Conservation (phyloP, 2,797 vertebrate species). For the Sibirionetta formosa region DNA sequence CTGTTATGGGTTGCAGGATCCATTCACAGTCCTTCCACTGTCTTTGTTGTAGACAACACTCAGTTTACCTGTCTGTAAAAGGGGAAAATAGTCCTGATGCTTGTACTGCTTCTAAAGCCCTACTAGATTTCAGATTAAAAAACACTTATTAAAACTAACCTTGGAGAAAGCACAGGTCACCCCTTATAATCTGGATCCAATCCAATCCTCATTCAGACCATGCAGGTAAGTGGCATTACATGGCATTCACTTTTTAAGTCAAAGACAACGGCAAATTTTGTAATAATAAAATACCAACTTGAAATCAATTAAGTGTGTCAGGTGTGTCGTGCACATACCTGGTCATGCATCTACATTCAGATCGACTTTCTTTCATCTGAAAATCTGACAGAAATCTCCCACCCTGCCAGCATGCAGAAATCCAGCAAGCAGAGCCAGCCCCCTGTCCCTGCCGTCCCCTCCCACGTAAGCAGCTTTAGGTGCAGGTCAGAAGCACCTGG, state of each 20-base stretch:
- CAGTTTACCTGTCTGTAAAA: background rate
- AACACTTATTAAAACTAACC: background rate
- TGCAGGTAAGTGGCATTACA: background rate
- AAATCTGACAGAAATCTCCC: background rate
- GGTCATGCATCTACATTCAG: accelerated
- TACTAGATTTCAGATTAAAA: background rate
- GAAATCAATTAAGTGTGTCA: accelerated
- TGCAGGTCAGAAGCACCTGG: background rate
- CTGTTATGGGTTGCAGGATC: background rate
- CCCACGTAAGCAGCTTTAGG: background rate
- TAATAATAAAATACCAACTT: accelerated
- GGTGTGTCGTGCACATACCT: accelerated
- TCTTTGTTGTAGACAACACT: background rate
- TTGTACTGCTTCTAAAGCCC: background rate
- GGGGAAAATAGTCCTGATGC: background rate
- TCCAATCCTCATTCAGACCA: background rate
- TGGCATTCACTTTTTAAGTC: background rate
- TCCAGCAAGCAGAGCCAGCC: background rate
- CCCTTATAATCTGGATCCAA: background rate
- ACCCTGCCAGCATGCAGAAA: background rate
- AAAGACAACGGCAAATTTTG: background rate
- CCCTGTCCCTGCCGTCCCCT: background rate
- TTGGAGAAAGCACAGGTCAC: background rate
- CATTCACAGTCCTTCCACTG: background rate
- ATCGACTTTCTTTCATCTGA: background rate